Evolutionary conservation across 2,797 vertebrate species (phyloP), one percentile per base, ranked within the genome.

Genomic region (Hipposideros larvatus): DNA sequence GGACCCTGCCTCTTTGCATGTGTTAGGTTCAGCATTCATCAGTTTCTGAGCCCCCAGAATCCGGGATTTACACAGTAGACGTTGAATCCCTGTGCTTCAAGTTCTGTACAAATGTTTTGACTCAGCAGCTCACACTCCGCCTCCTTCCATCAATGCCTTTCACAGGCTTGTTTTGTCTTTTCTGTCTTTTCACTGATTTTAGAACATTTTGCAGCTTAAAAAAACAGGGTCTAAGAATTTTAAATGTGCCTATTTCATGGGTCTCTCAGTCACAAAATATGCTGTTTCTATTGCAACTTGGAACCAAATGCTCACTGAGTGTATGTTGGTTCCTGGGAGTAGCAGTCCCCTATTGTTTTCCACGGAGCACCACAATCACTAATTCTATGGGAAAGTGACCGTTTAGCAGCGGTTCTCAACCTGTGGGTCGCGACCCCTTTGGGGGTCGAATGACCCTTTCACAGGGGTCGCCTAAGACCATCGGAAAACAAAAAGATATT

Each of bases 181-280:
- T 92, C 55, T 65, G 4, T 51, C 2, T 93, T 78, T 48, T 26
- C 8, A 70, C 74, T 90, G 34, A 85, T 87, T 93, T 91, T 48
- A 66, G 34, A 82, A 90, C 26, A 46, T 74, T 92, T 63, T 34
- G 2, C 16, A 13, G 6, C 74, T 96, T 94, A 78, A 65, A 77
- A 93, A 57, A 95, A 68, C 55, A 92, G 66, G 68, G 34, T 94
- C 70, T 87, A 22, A 93, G n/a, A 75, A 80, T 87, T 83, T 88
- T 93, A 28, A 96, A 79, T 90, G 75, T 96, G 84, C 88, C 79
- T 91, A 4, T 89, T 90, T 79, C 21, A 14, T 8, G 9, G 46
- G 59, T 95, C 11, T 86, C 51, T 80, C 4, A 3, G 26, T 87
- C 63, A 94, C 71, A 88, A 66, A 96, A 51, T 7, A 21, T 75